Conservation (phyloP, 64 coral and sea anemone species). For the Pachyseris speciosa region DNA sequence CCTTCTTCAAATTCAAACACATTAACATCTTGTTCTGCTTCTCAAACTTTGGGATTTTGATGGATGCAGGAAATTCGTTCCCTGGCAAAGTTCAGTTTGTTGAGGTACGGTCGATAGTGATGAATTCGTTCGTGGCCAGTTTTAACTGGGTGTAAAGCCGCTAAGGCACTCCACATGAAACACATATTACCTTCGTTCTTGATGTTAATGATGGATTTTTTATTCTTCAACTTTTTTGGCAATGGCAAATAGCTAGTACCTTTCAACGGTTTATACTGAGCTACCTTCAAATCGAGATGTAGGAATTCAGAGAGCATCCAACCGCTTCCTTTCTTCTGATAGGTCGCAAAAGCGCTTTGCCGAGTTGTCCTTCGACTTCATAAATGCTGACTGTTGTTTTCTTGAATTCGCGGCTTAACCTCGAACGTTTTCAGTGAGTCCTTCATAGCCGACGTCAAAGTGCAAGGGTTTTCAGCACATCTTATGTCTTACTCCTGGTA, state of each 20-base stretch:
- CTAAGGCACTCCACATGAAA: conserved; percentile 52
- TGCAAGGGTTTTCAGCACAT: conserved; percentile 19
- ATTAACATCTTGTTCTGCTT: conserved; percentile 68
- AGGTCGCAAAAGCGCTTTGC: background rate
- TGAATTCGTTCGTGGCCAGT: background rate
- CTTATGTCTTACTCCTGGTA: too few relatives aligned
- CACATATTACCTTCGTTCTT: conserved; percentile 62
- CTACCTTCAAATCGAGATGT: conserved; percentile 45
- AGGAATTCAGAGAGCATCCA: conserved; percentile 29
- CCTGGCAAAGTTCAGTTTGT: conserved; percentile 59
- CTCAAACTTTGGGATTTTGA: conserved; percentile 71
- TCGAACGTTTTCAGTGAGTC: conserved; percentile 39
- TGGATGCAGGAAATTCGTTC: conserved; percentile 27
- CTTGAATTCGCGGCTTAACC: background rate
- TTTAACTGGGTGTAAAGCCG: conserved; percentile 20
- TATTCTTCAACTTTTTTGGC: conserved; percentile 20
- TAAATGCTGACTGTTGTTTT: conserved; percentile 22
- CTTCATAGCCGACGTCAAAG: conserved; percentile 24
- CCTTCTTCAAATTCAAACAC: conserved; percentile 4
- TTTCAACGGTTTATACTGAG: conserved; percentile 35
- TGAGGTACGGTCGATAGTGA: conserved; percentile 11
- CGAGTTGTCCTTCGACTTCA: background rate
- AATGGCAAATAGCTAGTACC: conserved; percentile 50
- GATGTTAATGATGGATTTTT: conserved; percentile 53
- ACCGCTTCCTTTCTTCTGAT: conserved; percentile 43